phyloP scores from a whole-genome alignment of 2,113 vertebrate species.

The Hydrolagus affinis region DNA sequence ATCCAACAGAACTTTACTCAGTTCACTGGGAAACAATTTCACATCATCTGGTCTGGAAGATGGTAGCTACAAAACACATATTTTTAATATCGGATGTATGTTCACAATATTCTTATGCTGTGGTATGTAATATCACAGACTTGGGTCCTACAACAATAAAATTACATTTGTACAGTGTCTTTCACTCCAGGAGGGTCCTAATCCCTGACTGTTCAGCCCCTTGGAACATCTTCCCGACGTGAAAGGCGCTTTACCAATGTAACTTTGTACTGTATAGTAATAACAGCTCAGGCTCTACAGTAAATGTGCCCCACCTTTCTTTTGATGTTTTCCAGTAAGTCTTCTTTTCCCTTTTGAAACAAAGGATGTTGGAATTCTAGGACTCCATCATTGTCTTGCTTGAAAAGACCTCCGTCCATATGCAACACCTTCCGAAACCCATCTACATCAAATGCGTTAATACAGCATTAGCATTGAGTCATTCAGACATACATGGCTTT shows the following conservation, averaged over 20 bases:
- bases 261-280: no score
- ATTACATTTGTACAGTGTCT: no score
- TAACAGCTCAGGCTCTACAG: no score
- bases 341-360: constrained; percentile 52
- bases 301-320: constrained; percentile 48
- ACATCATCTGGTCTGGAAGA: constrained; percentile 49
- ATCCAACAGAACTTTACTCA: constrained; percentile 53
- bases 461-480: not conserved
- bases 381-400: constrained; percentile 39
- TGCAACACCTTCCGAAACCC: constrained; percentile 56
- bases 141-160: no score
- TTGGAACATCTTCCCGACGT: no score
- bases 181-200: no score
- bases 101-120: not conserved
- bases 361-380: constrained; percentile 57
- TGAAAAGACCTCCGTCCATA: constrained; percentile 45
- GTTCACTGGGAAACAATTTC: constrained; percentile 43
- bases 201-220: no score
- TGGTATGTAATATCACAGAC: no score
- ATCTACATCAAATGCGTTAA: constrained; percentile 41
- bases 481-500: no score
- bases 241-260: no score
- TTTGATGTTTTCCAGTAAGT: constrained; percentile 54
- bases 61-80: constrained; percentile 41
- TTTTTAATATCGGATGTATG: not conserved